A percentile compares a stretch with the other conserved stretches of the same genome.
These are phyloP conservation scores for Actenoides lindsayi DNA, from an alignment of 2,113 vertebrate species.

Conservation along the genomic window DNA sequence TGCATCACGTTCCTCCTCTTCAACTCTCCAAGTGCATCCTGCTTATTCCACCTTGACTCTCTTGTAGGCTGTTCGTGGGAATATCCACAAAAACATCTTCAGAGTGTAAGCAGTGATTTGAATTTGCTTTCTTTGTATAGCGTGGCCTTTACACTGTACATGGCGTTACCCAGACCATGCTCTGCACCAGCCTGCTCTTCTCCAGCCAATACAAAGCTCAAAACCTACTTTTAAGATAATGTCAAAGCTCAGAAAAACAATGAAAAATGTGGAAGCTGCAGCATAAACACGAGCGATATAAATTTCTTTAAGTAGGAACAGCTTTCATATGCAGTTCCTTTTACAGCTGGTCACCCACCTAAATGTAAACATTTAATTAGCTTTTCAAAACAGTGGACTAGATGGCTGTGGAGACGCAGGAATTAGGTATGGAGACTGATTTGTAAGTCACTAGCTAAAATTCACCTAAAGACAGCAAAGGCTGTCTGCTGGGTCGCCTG, in stretches of 20 bases:
- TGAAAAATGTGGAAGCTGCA: not conserved
- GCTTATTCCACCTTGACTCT: not conserved
- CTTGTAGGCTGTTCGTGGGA: not conserved
- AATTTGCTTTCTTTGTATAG: not conserved
- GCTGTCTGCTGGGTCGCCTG: not conserved
- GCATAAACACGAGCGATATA: not conserved
- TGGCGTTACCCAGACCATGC: not conserved
- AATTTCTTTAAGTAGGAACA: not conserved
- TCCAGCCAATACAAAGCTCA: not conserved
- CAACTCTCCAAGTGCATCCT: not conserved
- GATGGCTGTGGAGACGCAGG: not conserved
- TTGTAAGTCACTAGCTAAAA: not conserved
- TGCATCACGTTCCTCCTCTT: not conserved
- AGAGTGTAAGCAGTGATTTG: not conserved
- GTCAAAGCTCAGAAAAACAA: not conserved
- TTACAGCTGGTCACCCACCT: not conserved
- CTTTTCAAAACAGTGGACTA: not conserved
- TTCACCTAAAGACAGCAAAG: not conserved
- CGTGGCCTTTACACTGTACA: fast-evolving
- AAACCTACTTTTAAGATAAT: not conserved
- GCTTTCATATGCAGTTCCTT: not conserved
- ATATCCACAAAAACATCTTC: not conserved
- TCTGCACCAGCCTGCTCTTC: not conserved
- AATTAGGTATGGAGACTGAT: not conserved
- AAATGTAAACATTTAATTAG: constrained; percentile 27